Base-by-base conservation (phyloP, 2,797 vertebrate genomes). In the Muscicapa comitata region DNA sequence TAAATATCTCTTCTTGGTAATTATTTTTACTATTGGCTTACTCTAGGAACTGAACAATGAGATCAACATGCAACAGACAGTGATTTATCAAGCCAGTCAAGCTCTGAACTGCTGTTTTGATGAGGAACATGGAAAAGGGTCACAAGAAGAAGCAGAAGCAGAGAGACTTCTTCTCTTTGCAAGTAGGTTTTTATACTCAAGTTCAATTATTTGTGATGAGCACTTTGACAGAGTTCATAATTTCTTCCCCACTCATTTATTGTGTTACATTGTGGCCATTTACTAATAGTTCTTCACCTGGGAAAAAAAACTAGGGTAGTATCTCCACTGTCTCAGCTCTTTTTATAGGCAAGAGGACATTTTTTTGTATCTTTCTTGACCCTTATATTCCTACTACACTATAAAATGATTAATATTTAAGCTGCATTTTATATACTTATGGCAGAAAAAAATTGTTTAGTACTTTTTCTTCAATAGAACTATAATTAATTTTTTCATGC, bases 21-120 rank as follows among this genome's bases (percentile, higher is more conserved):
- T 70, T 74, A 37, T 57, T 74, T 68, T 78, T 61, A 7, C 19
- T 28, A 4, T 17, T 70, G 35, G 1, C 26, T 92, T 95, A 59
- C 21, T 66, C 17, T 89, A 99, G 99, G 96, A 98, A 33, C 94
- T 99, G 97, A 99, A 98, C 37, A 99, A 98, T 88, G 99, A 99
- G 74, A 97, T 99, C 96, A 99, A 99, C 96, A 91, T 99, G 96
- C 99, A 99, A 96, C 99, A 99, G 98, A 99, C 98, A 1, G 98
- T 99, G 74, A 99, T 99, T 92, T 98, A 99, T 90, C 99, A 99
- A 97, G 99, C 99, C 84, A 99, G 99, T 88, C 99, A 99, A 97
- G 99, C 99, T 15, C 98, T 99, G 43, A 99, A 99, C 95, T 99
- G 99, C 96, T 99, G 99, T 95, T 98, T 98, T 9, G 99, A 99